A percentile compares a stretch with the other conserved stretches of the same genome.
These are phyloP conservation scores for Thunnus maccoyii DNA, from an alignment of 2,113 vertebrate species.

Conservation along the genomic window DNA sequence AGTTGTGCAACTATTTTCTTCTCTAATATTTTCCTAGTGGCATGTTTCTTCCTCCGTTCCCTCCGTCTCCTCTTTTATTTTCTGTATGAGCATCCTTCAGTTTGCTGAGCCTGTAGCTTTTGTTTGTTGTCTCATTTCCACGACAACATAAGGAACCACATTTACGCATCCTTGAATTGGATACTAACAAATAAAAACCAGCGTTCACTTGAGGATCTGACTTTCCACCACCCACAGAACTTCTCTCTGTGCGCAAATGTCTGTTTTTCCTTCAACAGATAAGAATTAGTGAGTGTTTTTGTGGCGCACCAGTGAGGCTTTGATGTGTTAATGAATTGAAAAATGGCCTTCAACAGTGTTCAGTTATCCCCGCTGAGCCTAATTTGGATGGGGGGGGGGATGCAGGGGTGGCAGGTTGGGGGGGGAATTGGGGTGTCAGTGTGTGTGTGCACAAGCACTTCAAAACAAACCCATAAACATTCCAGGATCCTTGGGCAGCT, in stretches of 20 bases:
- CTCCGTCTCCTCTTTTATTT: constrained; percentile 29
- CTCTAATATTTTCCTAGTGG: constrained; percentile 52
- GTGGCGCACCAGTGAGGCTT: constrained; percentile 53
- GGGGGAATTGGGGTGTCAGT: constrained; percentile 27
- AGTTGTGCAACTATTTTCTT: constrained; percentile 37
- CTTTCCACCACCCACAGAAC: constrained; percentile 30
- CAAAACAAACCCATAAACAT: constrained; percentile 85
- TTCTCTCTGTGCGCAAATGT: not conserved
- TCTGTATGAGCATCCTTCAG: constrained; percentile 32
- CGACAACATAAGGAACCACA: constrained; percentile 57
- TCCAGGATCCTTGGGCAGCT: constrained; percentile 72
- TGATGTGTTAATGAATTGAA: constrained; percentile 80
- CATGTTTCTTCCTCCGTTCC: constrained; percentile 29
- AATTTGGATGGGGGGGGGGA: constrained; percentile 58
- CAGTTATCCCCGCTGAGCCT: constrained; percentile 76
- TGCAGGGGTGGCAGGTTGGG: constrained; percentile 43
- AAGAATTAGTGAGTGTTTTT: constrained; percentile 59
- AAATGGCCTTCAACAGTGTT: constrained; percentile 71
- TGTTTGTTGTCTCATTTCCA: constrained; percentile 74
- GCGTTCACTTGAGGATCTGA: constrained; percentile 2
- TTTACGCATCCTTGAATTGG: constrained; percentile 37
- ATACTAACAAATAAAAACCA: constrained; percentile 26
- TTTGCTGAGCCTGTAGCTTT: constrained; percentile 48
- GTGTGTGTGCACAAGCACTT: constrained; percentile 66
- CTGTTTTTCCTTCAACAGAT: constrained; percentile 52